Evolutionary conservation across 2,888 invertebrate species (phyloP).

Genomic region (Hirtodrosophila alboralis): DNA sequence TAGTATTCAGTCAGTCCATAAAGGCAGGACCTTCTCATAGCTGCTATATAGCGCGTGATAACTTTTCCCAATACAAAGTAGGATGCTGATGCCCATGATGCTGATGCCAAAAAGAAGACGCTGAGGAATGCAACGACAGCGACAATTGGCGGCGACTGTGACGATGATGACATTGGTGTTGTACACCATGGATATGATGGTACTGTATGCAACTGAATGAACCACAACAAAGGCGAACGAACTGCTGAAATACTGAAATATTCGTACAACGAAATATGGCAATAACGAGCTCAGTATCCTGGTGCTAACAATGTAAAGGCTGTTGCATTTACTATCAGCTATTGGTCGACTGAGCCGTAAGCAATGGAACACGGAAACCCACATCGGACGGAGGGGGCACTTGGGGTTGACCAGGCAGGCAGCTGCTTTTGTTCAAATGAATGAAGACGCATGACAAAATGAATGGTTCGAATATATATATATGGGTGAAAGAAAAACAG

Average conservation of each 20-base stretch:
- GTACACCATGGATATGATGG: conserved; percentile 11
- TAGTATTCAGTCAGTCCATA: conserved; percentile 23
- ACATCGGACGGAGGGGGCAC: conserved; percentile 21
- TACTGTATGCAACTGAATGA: conserved; percentile 54
- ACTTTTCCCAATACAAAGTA: conserved; percentile 72
- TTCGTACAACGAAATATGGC: conserved; percentile 24
- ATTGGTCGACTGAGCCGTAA: conserved; percentile 29
- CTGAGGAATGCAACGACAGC: conserved; percentile 61
- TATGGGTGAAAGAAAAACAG: conserved; percentile 8
- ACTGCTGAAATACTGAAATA: conserved; percentile 22
- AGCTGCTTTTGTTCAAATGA: conserved; percentile 68
- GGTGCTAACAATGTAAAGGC: conserved; percentile 46
- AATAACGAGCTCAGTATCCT: conserved; percentile 28
- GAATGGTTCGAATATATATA: conserved; percentile 61
- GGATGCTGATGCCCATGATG: conserved; percentile 56
- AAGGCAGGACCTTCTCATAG: conserved; percentile 31
- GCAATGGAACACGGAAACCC: conserved; percentile 37
- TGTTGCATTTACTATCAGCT: conserved; percentile 61
- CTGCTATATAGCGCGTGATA: conserved; percentile 49
- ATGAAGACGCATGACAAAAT: conserved; percentile 55
- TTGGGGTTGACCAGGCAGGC: conserved; percentile 46
- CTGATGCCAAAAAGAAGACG: conserved; percentile 55
- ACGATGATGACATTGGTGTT: conserved; percentile 25
- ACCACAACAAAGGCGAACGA: conserved; percentile 69
- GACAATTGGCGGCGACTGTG: conserved; percentile 24